These are phyloP conservation scores for Ganaspis sp. DNA, from an alignment of 1,140 invertebrate genomes.

Conservation along the genomic window DNA sequence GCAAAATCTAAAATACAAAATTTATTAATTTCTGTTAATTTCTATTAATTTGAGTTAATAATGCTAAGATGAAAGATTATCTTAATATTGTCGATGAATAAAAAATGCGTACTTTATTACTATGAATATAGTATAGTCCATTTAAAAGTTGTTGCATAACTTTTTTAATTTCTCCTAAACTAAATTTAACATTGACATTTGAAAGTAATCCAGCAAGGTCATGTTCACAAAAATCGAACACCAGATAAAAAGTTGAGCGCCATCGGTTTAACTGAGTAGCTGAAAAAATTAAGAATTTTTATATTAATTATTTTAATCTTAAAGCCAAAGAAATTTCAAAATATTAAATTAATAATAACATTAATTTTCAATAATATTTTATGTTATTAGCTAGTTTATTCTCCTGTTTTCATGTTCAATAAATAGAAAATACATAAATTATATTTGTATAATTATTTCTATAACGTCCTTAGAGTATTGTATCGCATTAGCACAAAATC, in stretches of 20 bases:
- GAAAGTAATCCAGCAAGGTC: slow-evolving; percentile 95
- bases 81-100: neutral
- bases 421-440: too few species aligned
- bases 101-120: slow-evolving; percentile 81
- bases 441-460: neutral
- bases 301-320: neutral
- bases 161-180: slow-evolving; percentile 95
- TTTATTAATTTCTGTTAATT: neutral
- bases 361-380: too few species aligned
- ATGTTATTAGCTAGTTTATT: too few species aligned
- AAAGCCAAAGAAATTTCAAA: too few species aligned
- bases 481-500: too few species aligned
- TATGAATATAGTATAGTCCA: slow-evolving; percentile 95
- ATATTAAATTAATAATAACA: too few species aligned
- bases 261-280: slow-evolving; percentile 88
- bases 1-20: slow-evolving; percentile 78
- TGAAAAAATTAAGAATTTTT: slow-evolving; percentile 49
- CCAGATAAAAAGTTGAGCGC: slow-evolving; percentile 94
- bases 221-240: slow-evolving; percentile 98
- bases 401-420: too few species aligned
- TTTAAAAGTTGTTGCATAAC: slow-evolving; percentile 96
- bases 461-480: neutral
- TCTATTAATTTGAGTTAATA: neutral
- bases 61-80: too few species aligned
- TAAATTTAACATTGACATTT: slow-evolving; percentile 95